Base-by-base conservation (phyloP, 2,797 vertebrate genomes). In the Mareca strepera region DNA sequence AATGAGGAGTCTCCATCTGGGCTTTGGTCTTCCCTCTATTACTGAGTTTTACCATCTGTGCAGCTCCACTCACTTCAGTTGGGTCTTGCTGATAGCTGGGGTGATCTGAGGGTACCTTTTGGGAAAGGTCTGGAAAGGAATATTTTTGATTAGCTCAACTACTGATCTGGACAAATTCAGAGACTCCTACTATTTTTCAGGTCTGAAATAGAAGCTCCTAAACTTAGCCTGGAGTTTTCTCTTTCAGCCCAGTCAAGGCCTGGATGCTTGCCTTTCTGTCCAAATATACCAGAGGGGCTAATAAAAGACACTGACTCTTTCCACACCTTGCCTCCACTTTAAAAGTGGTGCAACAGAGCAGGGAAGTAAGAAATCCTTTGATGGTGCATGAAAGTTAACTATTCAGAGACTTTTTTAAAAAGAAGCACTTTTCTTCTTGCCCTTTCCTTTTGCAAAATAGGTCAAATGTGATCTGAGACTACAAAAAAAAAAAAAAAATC, bases 51-150 rank as follows among this genome's bases (percentile, higher is more conserved):
- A 86, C 81, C 77, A 94, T 48, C 60, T 6, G 1, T 79, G 67
- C 44, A 70, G 33, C 44, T 90, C 18, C 26, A 26, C 29, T 79
- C 16, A 23, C 31, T 68, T 83, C 76, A 70, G 76, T 33, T 48
- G 48, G 68, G 25, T 55, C 74, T 69, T 67, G 60, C 70, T 53
- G 43, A 37, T 60, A 87, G 72, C 25, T 74, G 69, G 87, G 53
- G 39, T 85, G 60, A 92, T 70, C 59, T 91, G 77, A 94, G 72
- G 92, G 76, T 72, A 82, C 37, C 75, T 56, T 86, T 82, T 50
- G 78, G n/a, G 50, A 52, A 91, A 81, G 17, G 9, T 62, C 76
- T 90, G 53, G 14, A 52, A 48, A 92, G 22, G 53, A 94, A 46
- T 28, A 53, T 28, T 82, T 79, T 75, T 87, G 35, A 64, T 85